phyloP scores from a whole-genome alignment of 2,113 vertebrate genomes.

The Leucoraja erinaceus region DNA sequence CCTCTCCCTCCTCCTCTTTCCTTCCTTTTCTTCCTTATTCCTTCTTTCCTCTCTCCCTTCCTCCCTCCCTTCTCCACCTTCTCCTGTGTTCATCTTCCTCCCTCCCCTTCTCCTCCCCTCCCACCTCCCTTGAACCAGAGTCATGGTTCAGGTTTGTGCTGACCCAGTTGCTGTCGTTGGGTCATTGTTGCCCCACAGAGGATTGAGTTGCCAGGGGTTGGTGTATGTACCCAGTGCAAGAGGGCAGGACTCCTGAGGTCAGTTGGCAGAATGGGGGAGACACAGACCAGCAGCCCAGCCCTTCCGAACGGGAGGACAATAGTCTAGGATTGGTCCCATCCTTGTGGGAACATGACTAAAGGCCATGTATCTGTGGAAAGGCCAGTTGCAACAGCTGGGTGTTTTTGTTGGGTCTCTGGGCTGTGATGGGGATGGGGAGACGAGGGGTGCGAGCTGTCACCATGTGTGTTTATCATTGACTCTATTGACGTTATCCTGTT shows the following conservation, averaged over 20 bases:
- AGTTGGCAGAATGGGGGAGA: not conserved
- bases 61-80: no score
- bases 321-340: not conserved
- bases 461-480: not conserved
- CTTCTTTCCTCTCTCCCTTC: no score
- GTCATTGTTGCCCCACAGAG: not conserved
- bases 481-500: constrained; percentile 25
- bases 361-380: not conserved
- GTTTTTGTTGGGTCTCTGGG: not conserved
- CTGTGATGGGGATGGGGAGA: not conserved
- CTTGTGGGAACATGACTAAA: not conserved
- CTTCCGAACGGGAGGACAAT: not conserved
- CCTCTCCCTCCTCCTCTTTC: no score
- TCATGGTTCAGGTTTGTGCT: not conserved
- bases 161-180: not conserved
- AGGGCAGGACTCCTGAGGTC: not conserved
- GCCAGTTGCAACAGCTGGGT: not conserved
- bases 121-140: not conserved
- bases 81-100: no score
- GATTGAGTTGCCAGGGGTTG: not conserved
- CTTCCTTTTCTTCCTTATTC: no score
- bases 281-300: no score
- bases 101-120: no score
- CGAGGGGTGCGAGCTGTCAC: not conserved
- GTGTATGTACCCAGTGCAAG: not conserved